phyloP scores from a whole-genome alignment of 2,113 vertebrate genomes.

The Festucalex cinctus region DNA sequence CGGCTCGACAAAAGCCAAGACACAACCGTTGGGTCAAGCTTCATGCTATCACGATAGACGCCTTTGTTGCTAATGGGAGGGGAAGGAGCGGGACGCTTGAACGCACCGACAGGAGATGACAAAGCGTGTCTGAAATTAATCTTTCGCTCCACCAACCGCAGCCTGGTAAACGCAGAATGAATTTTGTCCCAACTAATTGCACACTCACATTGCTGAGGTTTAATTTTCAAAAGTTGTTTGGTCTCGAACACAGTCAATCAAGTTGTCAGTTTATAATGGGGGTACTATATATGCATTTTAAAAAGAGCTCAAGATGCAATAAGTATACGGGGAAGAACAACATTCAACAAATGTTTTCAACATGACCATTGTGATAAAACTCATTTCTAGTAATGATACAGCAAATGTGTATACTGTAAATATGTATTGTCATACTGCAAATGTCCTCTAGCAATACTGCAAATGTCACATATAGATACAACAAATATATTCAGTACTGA shows the following conservation, averaged over 20 bases:
- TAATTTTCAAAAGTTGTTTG: conserved; percentile 22
- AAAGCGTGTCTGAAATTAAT: conserved; percentile 54
- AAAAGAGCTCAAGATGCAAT: not conserved
- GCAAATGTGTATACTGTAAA: not conserved
- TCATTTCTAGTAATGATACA: not conserved
- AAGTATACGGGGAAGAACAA: not conserved
- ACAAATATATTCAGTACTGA: too few species aligned
- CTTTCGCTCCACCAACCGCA: conserved; percentile 36
- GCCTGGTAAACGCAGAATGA: conserved; percentile 37
- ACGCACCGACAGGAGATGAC: conserved; percentile 22
- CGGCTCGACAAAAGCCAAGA: conserved; percentile 1
- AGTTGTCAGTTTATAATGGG: conserved; percentile 37
- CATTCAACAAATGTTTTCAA: not conserved
- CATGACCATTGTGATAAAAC: too few species aligned
- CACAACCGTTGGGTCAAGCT: conserved; percentile 1
- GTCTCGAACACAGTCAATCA: conserved; percentile 15
- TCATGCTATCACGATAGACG: conserved; percentile 13
- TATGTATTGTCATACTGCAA: not conserved
- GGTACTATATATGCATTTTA: conserved; percentile 22
- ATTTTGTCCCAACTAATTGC: conserved; percentile 42
- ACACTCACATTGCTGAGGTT: conserved; percentile 28
- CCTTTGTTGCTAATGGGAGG: conserved; percentile 10
- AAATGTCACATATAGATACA: too few species aligned
- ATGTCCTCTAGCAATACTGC: not conserved
- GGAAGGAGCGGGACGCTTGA: conserved; percentile 14